Evolutionary conservation across 2,888 invertebrate genomes (phyloP).

Genomic region (Agelastica alni): DNA sequence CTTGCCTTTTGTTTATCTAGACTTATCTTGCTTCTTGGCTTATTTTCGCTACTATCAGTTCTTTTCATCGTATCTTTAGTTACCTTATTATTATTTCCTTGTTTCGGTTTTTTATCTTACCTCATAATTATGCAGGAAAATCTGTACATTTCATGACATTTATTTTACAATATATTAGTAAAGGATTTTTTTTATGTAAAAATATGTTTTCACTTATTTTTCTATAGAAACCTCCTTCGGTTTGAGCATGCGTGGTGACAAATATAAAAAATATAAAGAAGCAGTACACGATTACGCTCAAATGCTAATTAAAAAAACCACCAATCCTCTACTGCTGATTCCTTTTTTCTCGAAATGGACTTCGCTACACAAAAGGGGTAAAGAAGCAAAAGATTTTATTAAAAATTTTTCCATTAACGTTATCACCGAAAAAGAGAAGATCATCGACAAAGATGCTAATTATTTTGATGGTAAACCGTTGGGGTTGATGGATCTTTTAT

Average conservation of each 20-base stretch:
- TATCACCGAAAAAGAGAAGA: neutral
- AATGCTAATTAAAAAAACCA: neutral
- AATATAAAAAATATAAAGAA: neutral
- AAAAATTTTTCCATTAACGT: neutral
- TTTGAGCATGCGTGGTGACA: neutral
- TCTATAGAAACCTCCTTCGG: neutral
- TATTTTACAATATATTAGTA: too few species aligned
- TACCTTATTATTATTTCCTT: too few species aligned
- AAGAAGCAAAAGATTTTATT: neutral
- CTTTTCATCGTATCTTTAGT: too few species aligned
- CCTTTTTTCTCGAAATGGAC: neutral
- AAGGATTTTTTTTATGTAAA: too few species aligned
- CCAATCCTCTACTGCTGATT: neutral
- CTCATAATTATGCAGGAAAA: too few species aligned
- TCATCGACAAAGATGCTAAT: neutral
- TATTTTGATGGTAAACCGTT: conserved; percentile 31
- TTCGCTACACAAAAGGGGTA: neutral
- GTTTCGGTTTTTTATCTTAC: too few species aligned
- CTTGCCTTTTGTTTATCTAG: too few species aligned
- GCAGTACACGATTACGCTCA: neutral
- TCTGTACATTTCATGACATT: too few species aligned
- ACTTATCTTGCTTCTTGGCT: too few species aligned
- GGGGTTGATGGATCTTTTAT: conserved; percentile 63
- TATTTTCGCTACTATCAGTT: too few species aligned
- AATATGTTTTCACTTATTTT: too few species aligned